Conservation (phyloP, 1,140 invertebrate genomes). For the Meloidogyne hapla region DNA sequence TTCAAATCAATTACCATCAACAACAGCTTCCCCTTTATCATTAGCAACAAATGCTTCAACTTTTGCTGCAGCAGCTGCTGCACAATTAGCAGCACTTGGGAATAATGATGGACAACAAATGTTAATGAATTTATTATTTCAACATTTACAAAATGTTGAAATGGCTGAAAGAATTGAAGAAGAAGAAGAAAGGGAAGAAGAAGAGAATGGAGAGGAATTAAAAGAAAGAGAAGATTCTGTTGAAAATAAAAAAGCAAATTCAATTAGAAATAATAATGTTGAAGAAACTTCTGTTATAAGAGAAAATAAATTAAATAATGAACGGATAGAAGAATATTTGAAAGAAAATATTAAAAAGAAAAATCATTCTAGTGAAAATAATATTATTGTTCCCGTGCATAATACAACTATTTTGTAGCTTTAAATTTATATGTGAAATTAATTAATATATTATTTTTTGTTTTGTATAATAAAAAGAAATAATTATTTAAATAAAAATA, state of each 20-base stretch:
- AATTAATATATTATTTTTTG: neutral
- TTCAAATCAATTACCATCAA: neutral
- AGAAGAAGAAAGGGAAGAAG: neutral
- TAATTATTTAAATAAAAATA: constrained; percentile 2
- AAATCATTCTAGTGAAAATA: constrained; percentile 3
- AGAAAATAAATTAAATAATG: neutral
- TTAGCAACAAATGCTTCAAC: neutral
- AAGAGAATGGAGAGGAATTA: neutral
- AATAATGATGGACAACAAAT: neutral
- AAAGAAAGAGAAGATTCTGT: neutral
- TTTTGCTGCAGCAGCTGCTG: neutral
- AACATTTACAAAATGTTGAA: constrained; percentile 6
- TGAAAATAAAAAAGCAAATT: neutral
- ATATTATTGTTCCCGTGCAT: neutral
- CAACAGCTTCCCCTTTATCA: neutral
- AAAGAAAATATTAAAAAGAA: neutral
- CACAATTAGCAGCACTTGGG: neutral
- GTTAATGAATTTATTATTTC: neutral
- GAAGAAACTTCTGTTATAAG: neutral
- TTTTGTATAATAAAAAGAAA: neutral
- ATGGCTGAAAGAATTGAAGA: neutral
- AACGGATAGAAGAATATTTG: too few species aligned
- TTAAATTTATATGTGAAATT: neutral
- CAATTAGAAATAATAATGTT: too few species aligned
- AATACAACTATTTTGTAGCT: neutral